phyloP scores from a whole-genome alignment of 2,797 vertebrate species.

The Sebastes elongatus region DNA sequence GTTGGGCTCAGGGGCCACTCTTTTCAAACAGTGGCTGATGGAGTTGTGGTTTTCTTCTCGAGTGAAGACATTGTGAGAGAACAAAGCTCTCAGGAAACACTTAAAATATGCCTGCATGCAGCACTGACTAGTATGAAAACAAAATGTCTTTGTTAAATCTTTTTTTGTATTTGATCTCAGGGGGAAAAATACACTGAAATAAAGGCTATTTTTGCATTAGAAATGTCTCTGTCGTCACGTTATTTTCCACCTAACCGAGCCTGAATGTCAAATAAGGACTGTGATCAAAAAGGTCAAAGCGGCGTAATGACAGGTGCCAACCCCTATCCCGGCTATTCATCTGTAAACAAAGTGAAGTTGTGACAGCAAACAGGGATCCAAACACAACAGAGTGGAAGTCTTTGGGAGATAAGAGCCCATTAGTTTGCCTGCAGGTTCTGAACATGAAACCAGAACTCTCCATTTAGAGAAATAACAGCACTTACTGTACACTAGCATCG shows the following conservation, averaged over 20 bases:
- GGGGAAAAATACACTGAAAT: slow-evolving; percentile 45
- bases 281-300: slow-evolving; percentile 56
- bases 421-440: slow-evolving; percentile 29
- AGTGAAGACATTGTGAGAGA: slow-evolving; percentile 29
- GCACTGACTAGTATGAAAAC: slow-evolving; percentile 11
- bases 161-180: slow-evolving; percentile 53
- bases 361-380: slow-evolving; percentile 66
- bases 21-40: slow-evolving; percentile 26
- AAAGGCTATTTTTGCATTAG: slow-evolving; percentile 69
- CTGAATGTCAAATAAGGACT: not conserved
- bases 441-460: slow-evolving; percentile 65
- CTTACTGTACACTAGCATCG: not conserved
- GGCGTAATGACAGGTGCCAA: slow-evolving; percentile 34
- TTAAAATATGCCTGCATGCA: slow-evolving; percentile 26
- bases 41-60: slow-evolving; percentile 7
- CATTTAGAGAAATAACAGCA: slow-evolving; percentile 22
- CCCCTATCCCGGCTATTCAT: slow-evolving; percentile 44
- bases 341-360: slow-evolving; percentile 67
- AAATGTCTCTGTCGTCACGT: not conserved
- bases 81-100: slow-evolving; percentile 41
- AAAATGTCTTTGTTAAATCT: slow-evolving; percentile 19
- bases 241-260: not conserved
- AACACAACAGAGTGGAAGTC: slow-evolving; percentile 16
- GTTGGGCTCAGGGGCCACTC: slow-evolving; percentile 6
- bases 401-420: slow-evolving; percentile 12